Percentiles rank a stretch among this genome's conserved stretches.
These are phyloP conservation scores for Eolophus roseicapilla DNA, from an alignment of 2,113 vertebrate species.

Conservation along the genomic window DNA sequence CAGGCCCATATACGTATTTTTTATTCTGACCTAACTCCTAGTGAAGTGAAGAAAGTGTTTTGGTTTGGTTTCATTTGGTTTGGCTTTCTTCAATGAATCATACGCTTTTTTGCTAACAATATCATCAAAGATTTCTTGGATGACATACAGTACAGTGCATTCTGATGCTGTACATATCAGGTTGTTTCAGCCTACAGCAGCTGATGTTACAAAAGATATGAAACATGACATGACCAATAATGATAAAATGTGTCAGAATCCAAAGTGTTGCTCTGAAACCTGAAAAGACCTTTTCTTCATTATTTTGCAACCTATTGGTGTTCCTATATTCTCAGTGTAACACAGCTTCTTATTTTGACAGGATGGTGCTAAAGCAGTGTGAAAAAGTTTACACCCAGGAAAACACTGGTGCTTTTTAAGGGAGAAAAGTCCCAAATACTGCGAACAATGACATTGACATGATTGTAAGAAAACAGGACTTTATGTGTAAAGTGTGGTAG, in stretches of 20 bases:
- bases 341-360: not conserved
- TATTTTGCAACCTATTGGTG: not conserved
- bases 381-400: not conserved
- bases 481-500: not conserved
- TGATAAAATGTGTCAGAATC: not conserved
- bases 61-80: not conserved
- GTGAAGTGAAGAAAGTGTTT: not conserved
- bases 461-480: not conserved
- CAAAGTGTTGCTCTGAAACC: not conserved
- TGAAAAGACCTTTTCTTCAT: not conserved
- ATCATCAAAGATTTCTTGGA: not conserved
- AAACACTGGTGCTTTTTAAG: not conserved
- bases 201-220: not conserved
- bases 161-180: not conserved
- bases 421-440: not conserved
- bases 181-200: not conserved
- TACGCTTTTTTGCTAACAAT: not conserved
- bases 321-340: not conserved
- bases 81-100: not conserved
- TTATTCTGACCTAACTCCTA: not conserved
- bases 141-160: not conserved
- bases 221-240: not conserved
- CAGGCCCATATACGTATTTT: not conserved
- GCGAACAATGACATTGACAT: not conserved
- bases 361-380: not conserved